These are phyloP conservation scores for Choristoneura fumiferana DNA, from an alignment of 1,140 invertebrate genomes.

Conservation along the genomic window DNA sequence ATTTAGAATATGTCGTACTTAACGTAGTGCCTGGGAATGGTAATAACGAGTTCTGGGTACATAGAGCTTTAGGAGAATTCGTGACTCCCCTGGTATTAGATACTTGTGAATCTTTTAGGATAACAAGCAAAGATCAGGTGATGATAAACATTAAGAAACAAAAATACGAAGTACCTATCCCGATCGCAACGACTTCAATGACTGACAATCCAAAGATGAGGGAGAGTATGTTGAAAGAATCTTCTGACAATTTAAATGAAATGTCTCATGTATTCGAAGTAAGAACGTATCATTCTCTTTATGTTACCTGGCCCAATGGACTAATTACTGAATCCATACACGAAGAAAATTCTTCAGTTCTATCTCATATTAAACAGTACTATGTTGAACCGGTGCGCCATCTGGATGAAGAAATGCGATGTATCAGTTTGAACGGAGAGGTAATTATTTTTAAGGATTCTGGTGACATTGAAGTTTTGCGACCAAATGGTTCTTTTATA, in stretches of 20 bases:
- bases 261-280: constrained; percentile 30
- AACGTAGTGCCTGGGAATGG: constrained; percentile 51
- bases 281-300: constrained; percentile 55
- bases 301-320: constrained; percentile 76
- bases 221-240: constrained; percentile 26
- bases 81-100: constrained; percentile 38
- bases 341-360: constrained; percentile 50
- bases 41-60: constrained; percentile 54
- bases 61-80: constrained; percentile 45
- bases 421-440: constrained; percentile 65
- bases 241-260: constrained; percentile 21
- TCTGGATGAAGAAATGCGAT: constrained; percentile 57
- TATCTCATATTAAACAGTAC: constrained; percentile 76
- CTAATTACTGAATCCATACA: constrained; percentile 72
- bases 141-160: constrained; percentile 67
- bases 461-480: constrained; percentile 52
- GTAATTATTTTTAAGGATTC: constrained; percentile 61
- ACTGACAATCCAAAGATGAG: constrained; percentile 27
- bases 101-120: constrained; percentile 46
- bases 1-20: constrained; percentile 54
- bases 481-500: constrained; percentile 54
- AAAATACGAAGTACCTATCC: constrained; percentile 34
- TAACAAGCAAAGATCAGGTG: constrained; percentile 52
- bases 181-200: constrained; percentile 14
- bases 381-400: constrained; percentile 40